phyloP scores from a whole-genome alignment of 2,797 vertebrate genomes.

The Smutsia temminckii region DNA sequence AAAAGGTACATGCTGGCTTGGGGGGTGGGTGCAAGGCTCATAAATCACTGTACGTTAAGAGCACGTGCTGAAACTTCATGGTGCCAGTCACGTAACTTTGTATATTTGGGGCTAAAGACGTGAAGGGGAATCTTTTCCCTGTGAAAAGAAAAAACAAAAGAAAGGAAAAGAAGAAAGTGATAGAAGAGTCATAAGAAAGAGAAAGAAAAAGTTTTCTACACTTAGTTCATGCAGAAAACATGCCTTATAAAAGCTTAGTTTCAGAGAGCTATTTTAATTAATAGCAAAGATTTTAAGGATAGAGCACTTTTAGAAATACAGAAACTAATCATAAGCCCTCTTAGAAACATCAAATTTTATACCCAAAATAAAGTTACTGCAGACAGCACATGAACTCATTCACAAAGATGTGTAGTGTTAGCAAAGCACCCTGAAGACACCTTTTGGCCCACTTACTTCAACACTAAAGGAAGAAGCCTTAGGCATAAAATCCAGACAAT shows the following conservation, averaged over 20 bases:
- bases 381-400: constrained; percentile 56
- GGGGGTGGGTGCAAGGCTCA: constrained; percentile 73
- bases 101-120: constrained; percentile 94
- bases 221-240: constrained; percentile 82
- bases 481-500: not conserved
- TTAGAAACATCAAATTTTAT: constrained; percentile 40
- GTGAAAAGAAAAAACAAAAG: constrained; percentile 80
- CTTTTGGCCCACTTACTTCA: constrained; percentile 39
- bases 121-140: constrained; percentile 95
- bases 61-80: constrained; percentile 95
- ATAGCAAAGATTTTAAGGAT: constrained; percentile 37
- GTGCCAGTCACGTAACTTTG: constrained; percentile 98
- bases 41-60: constrained; percentile 92
- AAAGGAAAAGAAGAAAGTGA: constrained; percentile 77
- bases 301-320: constrained; percentile 49
- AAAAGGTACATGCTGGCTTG: constrained; percentile 76
- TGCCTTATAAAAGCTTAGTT: constrained; percentile 70
- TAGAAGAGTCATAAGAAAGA: constrained; percentile 84
- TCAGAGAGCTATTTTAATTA: constrained; percentile 52
- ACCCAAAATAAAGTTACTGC: constrained; percentile 47
- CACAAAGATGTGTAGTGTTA: constrained; percentile 41
- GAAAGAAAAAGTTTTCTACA: constrained; percentile 65
- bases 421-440: constrained; percentile 46
- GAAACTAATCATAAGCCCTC: constrained; percentile 29
- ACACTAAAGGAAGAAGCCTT: constrained; percentile 7